Conservation (phyloP, 2,113 vertebrate genomes). For the Nothobranchius kuhntae region DNA sequence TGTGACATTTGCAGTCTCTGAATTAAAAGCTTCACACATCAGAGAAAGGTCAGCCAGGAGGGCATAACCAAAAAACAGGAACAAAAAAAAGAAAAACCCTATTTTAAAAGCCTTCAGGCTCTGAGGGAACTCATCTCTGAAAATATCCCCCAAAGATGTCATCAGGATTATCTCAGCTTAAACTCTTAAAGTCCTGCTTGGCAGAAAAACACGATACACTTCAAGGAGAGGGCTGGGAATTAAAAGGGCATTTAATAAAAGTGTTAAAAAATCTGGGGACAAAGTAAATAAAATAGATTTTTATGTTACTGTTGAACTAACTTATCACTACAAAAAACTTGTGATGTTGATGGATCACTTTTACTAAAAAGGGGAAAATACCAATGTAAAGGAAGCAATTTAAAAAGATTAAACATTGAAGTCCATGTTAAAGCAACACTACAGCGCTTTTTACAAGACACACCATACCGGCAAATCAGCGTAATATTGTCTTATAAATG, state of each 20-base stretch:
- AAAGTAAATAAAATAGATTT: not conserved
- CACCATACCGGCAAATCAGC: no score
- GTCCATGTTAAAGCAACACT: no score
- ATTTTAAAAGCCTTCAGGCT: not conserved
- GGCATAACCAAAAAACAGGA: not conserved
- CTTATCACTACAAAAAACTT: no score
- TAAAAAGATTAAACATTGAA: no score
- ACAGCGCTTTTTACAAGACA: no score
- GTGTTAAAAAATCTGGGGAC: not conserved
- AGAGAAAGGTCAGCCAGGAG: not conserved
- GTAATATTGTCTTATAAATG: no score
- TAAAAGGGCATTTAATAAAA: not conserved
- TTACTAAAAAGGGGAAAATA: not conserved
- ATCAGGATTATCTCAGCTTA: not conserved
- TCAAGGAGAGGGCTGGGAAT: not conserved
- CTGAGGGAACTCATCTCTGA: conserved; percentile 7
- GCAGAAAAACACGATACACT: not conserved
- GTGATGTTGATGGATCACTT: not conserved
- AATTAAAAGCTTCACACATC: not conserved
- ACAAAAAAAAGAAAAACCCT: not conserved
- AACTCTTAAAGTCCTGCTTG: not conserved
- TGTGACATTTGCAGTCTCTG: not conserved
- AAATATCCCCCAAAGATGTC: conserved; percentile 7
- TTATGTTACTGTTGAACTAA: no score
- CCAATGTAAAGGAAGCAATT: no score